A percentile compares a stretch with the other conserved stretches of the same genome.
These are phyloP conservation scores for Lacerta agilis DNA, from an alignment of 2,797 vertebrate species.

Conservation along the genomic window DNA sequence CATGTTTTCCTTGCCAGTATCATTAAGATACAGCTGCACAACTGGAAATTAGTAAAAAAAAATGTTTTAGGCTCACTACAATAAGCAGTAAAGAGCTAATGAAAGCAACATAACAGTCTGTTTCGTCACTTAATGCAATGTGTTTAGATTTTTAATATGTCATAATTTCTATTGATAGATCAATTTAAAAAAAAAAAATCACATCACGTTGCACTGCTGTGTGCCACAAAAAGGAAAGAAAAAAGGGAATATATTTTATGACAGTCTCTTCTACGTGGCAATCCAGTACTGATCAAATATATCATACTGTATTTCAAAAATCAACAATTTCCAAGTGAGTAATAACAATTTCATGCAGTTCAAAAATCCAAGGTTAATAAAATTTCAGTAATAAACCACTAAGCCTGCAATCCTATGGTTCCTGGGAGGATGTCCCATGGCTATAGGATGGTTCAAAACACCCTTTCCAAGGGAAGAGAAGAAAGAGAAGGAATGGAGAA, in stretches of 20 bases:
- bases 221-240: not conserved
- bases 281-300: constrained; percentile 41
- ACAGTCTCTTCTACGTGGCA: constrained; percentile 32
- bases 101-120: not conserved
- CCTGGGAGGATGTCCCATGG: no score
- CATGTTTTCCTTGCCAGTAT: not conserved
- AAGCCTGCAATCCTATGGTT: no score
- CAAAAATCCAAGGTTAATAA: constrained; percentile 27
- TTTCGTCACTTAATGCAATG: constrained; percentile 21
- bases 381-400: no score
- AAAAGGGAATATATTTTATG: constrained; percentile 29
- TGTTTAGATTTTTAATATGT: not conserved
- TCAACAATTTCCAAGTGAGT: constrained; percentile 1
- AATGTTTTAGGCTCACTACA: not conserved
- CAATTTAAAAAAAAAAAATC: not conserved
- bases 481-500: no score
- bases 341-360: constrained; percentile 20
- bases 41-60: not conserved
- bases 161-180: constrained; percentile 31
- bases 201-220: constrained; percentile 6
- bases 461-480: no score
- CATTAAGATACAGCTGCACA: constrained; percentile 9
- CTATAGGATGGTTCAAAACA: no score
- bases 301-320: constrained; percentile 1
- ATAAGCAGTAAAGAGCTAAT: not conserved